phyloP scores from a whole-genome alignment of 1,140 invertebrate genomes.

The Aphelenchoides besseyi region DNA sequence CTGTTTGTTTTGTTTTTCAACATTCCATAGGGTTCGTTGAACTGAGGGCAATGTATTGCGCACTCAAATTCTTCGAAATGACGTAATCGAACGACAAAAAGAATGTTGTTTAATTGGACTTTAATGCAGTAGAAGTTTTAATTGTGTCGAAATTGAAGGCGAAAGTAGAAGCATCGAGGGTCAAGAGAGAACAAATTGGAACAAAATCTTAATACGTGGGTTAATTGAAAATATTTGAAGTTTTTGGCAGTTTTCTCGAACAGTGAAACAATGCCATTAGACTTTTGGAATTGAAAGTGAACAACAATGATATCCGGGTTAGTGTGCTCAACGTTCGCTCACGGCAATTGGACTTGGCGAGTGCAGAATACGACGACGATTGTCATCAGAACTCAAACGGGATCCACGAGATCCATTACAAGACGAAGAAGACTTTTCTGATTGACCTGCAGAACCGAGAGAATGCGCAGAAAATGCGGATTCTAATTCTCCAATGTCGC shows the following conservation, averaged over 20 bases:
- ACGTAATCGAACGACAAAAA: too few species aligned
- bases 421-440: constrained; percentile 9
- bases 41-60: too few species aligned
- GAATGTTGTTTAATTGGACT: too few species aligned
- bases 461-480: background rate
- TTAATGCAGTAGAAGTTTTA: too few species aligned
- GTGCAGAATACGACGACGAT: background rate
- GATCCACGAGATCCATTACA: constrained; percentile 16
- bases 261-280: constrained; percentile 7
- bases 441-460: background rate
- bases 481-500: constrained; percentile 27
- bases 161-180: too few species aligned
- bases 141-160: too few species aligned
- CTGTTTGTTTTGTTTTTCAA: background rate
- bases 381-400: constrained; percentile 3
- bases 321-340: background rate
- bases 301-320: background rate
- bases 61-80: too few species aligned
- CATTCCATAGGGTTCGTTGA: background rate
- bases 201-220: too few species aligned
- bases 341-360: constrained; percentile 19
- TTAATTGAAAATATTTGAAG: too few species aligned
- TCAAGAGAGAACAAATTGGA: too few species aligned
- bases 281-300: constrained; percentile 4
- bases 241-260: background rate